Base-by-base conservation (phyloP, 2,797 vertebrate genomes). In the Sarcoramphus papa region DNA sequence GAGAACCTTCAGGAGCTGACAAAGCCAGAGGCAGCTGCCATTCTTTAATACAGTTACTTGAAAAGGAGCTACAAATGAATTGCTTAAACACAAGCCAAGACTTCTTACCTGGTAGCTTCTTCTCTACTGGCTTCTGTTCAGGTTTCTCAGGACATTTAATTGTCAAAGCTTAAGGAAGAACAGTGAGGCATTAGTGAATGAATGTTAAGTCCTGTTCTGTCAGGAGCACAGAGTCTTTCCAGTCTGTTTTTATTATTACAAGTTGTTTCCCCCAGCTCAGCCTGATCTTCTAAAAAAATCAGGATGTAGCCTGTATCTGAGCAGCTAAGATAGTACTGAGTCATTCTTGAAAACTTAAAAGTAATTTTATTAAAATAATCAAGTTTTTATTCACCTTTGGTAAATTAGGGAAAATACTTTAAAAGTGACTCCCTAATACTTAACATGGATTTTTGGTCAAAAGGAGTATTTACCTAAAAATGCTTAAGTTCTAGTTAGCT, bases 31-130 rank as follows among this genome's bases (percentile, higher is more conserved):
- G 68, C 60, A 85, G 57, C 84, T 93, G 84, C 50, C 54, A 16
- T 53, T 65, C 68, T 85, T 62, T 53, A 80, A 74, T 18, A 82
- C 1, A 72, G 9, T 48, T 53, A 31, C 24, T 70, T 69, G 75
- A 63, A 73, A 85, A 88, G 41, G 25, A 81, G 53, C 7, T 17
- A 65, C 24, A 51, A 72, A 51, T 73, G 23, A 85, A n/a, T 62
- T 92, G 35, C n/a, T 85, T 62, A 64, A 85, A 86, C 23, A 54
- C 20, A 47, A 88, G 12, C 33, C 56, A 47, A 40, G 37, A 25
- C 15, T 60, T 48, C 96, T 97, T 98, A 99, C 99, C 99, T 97
- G 99, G 99, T 67, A 99, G 98, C 70, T 99, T 99, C 95, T 99
- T 99, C 91, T 98, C 97, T 12, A 99, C 86, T 9, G 98, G 97